Evolutionary conservation across 2,888 invertebrate species (phyloP).

Genomic region (Chaitophorus viminalis): DNA sequence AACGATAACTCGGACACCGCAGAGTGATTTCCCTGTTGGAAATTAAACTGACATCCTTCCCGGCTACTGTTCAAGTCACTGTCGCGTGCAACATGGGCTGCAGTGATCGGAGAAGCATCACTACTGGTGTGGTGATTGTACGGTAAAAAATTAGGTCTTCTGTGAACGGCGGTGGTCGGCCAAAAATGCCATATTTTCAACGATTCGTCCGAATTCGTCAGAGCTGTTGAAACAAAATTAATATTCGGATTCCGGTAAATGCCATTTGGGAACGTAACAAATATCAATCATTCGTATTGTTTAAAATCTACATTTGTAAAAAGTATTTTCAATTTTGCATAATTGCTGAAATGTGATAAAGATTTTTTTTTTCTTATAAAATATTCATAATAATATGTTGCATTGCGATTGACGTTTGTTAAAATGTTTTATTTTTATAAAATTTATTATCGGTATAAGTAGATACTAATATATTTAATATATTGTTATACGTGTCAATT

Average conservation of each 20-base stretch:
- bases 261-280: too few relatives aligned
- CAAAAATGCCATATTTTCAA: constrained; percentile 54
- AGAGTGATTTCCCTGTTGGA: background rate
- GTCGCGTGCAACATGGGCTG: background rate
- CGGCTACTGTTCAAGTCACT: background rate
- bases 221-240: background rate
- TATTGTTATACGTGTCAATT: too few relatives aligned
- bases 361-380: too few relatives aligned
- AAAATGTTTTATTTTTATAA: too few relatives aligned
- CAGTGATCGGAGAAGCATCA: background rate
- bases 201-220: constrained; percentile 40
- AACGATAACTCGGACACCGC: constrained; percentile 31
- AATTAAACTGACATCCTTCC: background rate
- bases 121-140: background rate
- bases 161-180: background rate
- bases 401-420: too few relatives aligned
- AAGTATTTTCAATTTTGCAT: background rate
- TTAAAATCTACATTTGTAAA: too few relatives aligned
- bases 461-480: too few relatives aligned
- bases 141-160: background rate
- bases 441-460: too few relatives aligned
- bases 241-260: background rate
- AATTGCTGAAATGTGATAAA: too few relatives aligned
- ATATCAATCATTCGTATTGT: too few relatives aligned
- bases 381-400: too few relatives aligned